Evolutionary conservation across 2,888 invertebrate species (phyloP).

Genomic region (Lithophane leautieri): DNA sequence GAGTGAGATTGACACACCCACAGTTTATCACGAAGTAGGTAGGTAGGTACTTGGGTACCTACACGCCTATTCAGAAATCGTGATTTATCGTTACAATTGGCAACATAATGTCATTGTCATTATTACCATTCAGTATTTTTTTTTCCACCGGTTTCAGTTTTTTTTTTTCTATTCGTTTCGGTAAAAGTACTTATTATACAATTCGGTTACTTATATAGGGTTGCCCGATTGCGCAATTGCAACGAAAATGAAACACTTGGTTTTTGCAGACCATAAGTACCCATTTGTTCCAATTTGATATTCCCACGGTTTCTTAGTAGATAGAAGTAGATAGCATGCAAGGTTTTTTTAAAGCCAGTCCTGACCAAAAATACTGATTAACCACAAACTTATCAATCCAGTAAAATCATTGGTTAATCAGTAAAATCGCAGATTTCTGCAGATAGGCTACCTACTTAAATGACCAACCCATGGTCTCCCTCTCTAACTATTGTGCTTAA

Average conservation of each 20-base stretch:
- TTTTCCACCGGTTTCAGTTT: background rate
- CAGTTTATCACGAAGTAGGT: background rate
- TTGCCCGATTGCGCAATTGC: background rate
- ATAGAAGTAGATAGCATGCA: background rate
- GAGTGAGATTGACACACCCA: conserved; percentile 40
- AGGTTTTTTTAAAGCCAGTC: conserved; percentile 26
- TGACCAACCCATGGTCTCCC: conserved; percentile 9
- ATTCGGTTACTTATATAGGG: too few relatives aligned
- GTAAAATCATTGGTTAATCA: conserved; percentile 26
- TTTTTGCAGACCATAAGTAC: conserved; percentile 15
- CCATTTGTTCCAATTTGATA: conserved; percentile 6
- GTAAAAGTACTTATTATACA: too few relatives aligned
- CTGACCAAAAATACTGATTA: conserved; percentile 8
- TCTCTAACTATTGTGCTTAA: background rate
- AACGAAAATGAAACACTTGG: background rate
- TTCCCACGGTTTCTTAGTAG: conserved; percentile 14
- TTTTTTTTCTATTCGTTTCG: conserved; percentile 5
- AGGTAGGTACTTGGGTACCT: background rate
- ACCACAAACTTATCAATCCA: conserved; percentile 4
- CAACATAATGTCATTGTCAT: conserved; percentile 14
- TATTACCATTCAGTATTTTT: conserved; percentile 16
- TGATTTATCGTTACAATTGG: conserved; percentile 28
- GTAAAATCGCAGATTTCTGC: conserved; percentile 4
- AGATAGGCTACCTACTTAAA: background rate
- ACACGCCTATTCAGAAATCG: conserved; percentile 1